Evolutionary conservation across 2,113 vertebrate genomes (phyloP).

Genomic region (Rallus limicola): DNA sequence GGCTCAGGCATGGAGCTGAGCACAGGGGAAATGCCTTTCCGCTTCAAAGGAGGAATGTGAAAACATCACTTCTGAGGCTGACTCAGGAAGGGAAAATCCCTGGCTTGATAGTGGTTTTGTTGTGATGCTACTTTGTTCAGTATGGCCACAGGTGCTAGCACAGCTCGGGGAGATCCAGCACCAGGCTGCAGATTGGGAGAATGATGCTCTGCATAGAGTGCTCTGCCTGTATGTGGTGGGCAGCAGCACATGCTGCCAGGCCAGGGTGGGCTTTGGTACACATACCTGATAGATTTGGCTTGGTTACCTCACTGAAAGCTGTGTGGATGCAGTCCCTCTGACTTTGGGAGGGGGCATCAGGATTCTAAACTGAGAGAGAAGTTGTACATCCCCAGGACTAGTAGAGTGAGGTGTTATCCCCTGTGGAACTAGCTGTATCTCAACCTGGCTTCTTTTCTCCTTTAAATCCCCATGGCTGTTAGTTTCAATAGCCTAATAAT

Average conservation of each 20-base stretch:
- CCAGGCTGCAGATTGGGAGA: neutral
- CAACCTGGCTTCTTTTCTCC: neutral
- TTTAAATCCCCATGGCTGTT: constrained; percentile 30
- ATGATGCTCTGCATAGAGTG: fast-evolving
- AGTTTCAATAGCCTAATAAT: constrained; percentile 52
- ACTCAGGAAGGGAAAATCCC: neutral
- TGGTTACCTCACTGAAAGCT: neutral
- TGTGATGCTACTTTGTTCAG: too few relatives aligned
- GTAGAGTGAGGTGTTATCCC: neutral
- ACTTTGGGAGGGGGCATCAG: neutral
- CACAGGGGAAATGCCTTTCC: neutral
- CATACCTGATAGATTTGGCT: neutral
- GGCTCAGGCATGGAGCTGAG: neutral
- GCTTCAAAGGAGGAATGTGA: neutral
- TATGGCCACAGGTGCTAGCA: neutral
- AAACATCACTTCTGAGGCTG: neutral
- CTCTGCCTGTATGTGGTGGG: neutral
- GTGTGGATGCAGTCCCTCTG: neutral
- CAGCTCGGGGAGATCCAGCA: neutral
- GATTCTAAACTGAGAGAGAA: neutral
- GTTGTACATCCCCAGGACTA: neutral
- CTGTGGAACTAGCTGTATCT: neutral
- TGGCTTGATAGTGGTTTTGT: neutral
- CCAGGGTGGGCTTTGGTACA: neutral
- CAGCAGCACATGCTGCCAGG: neutral